Percentiles rank a stretch among this genome's conserved stretches.
Conservation (phyloP, 2,797 vertebrate genomes). For the Selene dorsalis region DNA sequence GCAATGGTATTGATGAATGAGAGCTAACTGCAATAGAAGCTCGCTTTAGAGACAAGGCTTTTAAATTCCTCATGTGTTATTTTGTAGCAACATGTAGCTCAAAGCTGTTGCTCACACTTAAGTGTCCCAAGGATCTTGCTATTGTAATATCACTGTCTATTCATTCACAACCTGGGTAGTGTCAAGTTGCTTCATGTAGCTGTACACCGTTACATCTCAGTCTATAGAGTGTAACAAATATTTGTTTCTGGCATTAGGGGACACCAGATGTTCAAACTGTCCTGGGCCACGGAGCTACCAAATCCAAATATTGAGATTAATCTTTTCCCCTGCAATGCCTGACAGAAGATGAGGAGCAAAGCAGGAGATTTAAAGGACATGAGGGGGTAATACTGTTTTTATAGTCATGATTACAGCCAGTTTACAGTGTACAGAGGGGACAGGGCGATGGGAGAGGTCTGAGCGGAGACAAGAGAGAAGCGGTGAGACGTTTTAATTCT, state of each 20-base stretch:
- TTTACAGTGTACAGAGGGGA: slow-evolving; percentile 56
- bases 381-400: slow-evolving; percentile 64
- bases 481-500: slow-evolving; percentile 67
- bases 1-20: slow-evolving; percentile 43
- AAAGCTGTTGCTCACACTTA: background rate
- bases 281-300: slow-evolving; percentile 38
- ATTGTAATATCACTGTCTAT: background rate
- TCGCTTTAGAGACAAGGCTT: slow-evolving; percentile 1
- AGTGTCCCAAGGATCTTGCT: slow-evolving; percentile 1
- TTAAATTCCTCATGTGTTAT: background rate
- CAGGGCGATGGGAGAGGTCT: slow-evolving; percentile 21
- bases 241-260: slow-evolving; percentile 38
- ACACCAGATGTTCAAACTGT: slow-evolving; percentile 57
- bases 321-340: slow-evolving; percentile 30
- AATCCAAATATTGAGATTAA: slow-evolving; percentile 60
- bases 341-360: slow-evolving; percentile 63
- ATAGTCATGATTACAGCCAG: slow-evolving; percentile 64
- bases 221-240: slow-evolving; percentile 20
- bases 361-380: slow-evolving; percentile 61
- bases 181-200: slow-evolving; percentile 4
- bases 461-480: slow-evolving; percentile 53
- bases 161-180: slow-evolving; percentile 7
- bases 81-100: background rate
- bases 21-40: slow-evolving; percentile 30
- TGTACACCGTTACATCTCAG: background rate